These are phyloP conservation scores for Peromyscus leucopus DNA, from an alignment of 2,113 vertebrate genomes.

Conservation along the genomic window DNA sequence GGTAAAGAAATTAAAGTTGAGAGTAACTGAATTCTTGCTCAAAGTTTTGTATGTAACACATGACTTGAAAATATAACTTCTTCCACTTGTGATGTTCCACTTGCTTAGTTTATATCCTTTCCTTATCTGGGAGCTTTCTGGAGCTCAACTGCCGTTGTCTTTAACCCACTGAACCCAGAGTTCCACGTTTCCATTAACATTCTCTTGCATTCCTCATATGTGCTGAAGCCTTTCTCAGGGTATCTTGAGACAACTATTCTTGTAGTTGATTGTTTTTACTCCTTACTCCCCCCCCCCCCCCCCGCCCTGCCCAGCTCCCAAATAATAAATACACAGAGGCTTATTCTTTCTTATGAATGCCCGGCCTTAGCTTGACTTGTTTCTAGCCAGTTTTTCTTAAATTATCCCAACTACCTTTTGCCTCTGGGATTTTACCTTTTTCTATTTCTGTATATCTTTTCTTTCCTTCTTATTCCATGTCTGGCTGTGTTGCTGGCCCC, in stretches of 20 bases:
- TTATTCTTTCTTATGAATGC: neutral
- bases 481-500: neutral
- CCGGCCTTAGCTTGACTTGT: neutral
- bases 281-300: neutral
- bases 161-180: slow-evolving; percentile 36
- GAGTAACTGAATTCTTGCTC: slow-evolving; percentile 25
- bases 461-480: neutral
- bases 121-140: slow-evolving; percentile 6
- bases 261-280: neutral
- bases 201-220: neutral
- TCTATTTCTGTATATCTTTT: neutral
- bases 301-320: neutral
- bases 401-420: neutral
- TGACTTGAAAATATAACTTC: slow-evolving; percentile 33
- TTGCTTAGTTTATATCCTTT: slow-evolving; percentile 60
- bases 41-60: slow-evolving; percentile 20
- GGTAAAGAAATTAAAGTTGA: slow-evolving; percentile 25
- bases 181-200: slow-evolving; percentile 7
- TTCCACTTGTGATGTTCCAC: neutral
- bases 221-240: neutral
- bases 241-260: neutral
- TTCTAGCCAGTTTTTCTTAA: neutral
- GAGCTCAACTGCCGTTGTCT: slow-evolving; percentile 58
- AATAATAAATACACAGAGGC: neutral
- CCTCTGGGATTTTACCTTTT: neutral